Base-by-base conservation (phyloP, 64 coral and sea anemone genomes). In the Stylophora pistillata region DNA sequence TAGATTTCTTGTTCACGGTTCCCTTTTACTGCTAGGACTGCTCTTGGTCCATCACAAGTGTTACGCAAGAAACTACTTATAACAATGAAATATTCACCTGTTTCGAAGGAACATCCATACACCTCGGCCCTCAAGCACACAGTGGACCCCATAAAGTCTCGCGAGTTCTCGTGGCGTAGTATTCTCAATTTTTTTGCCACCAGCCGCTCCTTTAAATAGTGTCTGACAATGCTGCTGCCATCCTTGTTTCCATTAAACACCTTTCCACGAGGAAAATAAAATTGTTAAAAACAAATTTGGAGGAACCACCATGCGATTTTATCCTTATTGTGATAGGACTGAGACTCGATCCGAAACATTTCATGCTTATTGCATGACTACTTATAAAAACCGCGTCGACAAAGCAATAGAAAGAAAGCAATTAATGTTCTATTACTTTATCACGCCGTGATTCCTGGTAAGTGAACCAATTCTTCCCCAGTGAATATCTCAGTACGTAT, bases 391-490 rank as follows among this genome's bases (percentile, higher is more conserved):
- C 37, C 37, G n/a, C n/a, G n/a, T 47, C 37, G 37, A 47, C 37
- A 47, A 0, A 47, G 37, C 37, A 21, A 21, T 25, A 68, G 21
- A 25, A 68, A 25, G n/a, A 28, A 68, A 21, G 7, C 13, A 11
- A 68, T 10, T n/a, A 11, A 68, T 21, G 23, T n/a, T 3, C 0
- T 25, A 12, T 12, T 65, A 93, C 91, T 87, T 96, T 96, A 47
- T 18, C 73, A 14, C 16, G 56, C 2, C 91, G 87, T 15, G 89
- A 54, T 21, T 78, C 90, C 6, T 87, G 80, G 29, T 93, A 96
- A 15, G 87, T 85, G 37, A 89, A 74, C 94, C 94, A 96, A 16
- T 87, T 69, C 12, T 77, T 53, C 21, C 94, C 94, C 30, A 96
- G 73, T 14, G 81, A 82, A 61, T 89, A 96, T 30, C 82, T 60